Percentiles rank a stretch among this genome's conserved stretches.
Conservation (phyloP, 2,797 vertebrate species). For the Spatula clypeata region DNA sequence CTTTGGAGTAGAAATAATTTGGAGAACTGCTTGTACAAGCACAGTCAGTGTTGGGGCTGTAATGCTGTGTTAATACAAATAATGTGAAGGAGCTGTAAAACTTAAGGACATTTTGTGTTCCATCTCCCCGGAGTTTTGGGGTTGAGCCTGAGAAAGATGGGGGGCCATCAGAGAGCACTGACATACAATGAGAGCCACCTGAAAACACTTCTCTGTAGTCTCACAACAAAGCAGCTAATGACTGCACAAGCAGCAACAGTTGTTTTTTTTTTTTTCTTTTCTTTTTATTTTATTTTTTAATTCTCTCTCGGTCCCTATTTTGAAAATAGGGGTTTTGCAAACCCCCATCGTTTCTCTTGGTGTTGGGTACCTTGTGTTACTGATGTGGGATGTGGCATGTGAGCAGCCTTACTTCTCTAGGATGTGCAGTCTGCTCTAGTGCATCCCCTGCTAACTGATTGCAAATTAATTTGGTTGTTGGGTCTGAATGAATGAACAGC, state of each 20-base stretch:
- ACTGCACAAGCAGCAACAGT: background rate
- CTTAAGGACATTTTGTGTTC: background rate
- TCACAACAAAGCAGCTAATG: background rate
- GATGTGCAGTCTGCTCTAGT: background rate
- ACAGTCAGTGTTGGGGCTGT: background rate
- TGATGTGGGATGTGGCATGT: background rate
- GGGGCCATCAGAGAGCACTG: background rate
- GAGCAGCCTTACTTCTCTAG: background rate
- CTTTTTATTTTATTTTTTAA: background rate
- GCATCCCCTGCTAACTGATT: background rate
- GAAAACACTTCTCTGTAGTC: rapidly evolving
- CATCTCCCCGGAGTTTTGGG: background rate
- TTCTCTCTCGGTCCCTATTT: background rate
- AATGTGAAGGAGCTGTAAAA: background rate
- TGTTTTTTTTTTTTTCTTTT: too few relatives aligned
- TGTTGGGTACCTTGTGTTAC: background rate
- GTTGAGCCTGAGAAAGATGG: background rate
- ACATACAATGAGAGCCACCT: background rate
- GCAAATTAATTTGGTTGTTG: slow-evolving; percentile 57
- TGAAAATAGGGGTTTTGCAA: background rate
- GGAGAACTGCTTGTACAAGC: background rate
- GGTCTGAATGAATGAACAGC: slow-evolving; percentile 56
- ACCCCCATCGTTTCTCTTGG: background rate
- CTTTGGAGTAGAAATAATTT: background rate
- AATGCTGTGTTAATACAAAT: background rate